Evolutionary conservation across 2,888 invertebrate genomes (phyloP).

Genomic region (Panopea generosa): DNA sequence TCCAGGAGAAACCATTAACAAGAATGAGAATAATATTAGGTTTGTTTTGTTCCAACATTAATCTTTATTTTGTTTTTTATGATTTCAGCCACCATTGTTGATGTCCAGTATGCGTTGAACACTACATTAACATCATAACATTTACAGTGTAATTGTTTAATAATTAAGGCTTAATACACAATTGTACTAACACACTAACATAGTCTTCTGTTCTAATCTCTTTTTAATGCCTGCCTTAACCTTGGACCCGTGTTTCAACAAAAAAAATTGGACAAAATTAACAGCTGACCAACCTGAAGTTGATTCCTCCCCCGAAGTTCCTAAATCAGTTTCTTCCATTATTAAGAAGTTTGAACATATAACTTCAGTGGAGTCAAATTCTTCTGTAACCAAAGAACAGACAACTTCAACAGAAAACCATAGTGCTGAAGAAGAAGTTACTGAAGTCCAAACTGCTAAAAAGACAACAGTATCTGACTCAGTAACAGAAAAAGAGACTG

Average conservation of each 20-base stretch:
- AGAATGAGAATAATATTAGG: no score
- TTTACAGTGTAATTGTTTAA: no score
- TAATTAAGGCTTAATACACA: no score
- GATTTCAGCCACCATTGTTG: no score
- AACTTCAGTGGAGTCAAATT: slow-evolving; percentile 48
- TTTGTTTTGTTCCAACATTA: no score
- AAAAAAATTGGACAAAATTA: not conserved
- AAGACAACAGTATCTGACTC: not conserved
- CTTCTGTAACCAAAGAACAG: slow-evolving; percentile 27
- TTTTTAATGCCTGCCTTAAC: slow-evolving; percentile 48
- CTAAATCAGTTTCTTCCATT: slow-evolving; percentile 68
- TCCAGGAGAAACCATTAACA: no score
- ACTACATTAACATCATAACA: no score
- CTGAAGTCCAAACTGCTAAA: no score
- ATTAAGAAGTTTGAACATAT: slow-evolving; percentile 71
- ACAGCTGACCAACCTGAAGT: slow-evolving; percentile 24
- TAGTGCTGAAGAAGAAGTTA: not conserved
- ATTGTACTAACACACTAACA: slow-evolving; percentile 37
- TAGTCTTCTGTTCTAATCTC: slow-evolving; percentile 22
- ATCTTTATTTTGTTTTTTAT: no score
- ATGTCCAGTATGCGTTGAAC: no score
- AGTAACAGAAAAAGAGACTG: not conserved
- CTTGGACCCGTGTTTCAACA: slow-evolving; percentile 25
- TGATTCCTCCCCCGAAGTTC: slow-evolving; percentile 61
- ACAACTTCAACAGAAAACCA: slow-evolving; percentile 15